phyloP scores from a whole-genome alignment of 1,140 invertebrate genomes.

The Ceratina australensis region DNA sequence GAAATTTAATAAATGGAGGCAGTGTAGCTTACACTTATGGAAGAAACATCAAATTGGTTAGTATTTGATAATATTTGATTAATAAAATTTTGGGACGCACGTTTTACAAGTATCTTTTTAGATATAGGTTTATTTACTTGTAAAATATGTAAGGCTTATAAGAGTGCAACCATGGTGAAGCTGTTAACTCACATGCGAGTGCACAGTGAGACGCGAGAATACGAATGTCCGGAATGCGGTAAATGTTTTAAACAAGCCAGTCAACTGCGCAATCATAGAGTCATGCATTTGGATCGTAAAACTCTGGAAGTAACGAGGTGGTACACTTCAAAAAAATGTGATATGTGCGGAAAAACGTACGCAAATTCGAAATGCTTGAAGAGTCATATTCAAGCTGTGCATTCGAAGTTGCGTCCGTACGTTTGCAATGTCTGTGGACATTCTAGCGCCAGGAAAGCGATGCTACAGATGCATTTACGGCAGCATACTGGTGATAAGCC shows the following conservation, averaged over 20 bases:
- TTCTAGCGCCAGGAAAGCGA: slow-evolving; percentile 84
- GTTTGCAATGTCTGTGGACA: slow-evolving; percentile 89
- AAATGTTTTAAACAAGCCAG: slow-evolving; percentile 84
- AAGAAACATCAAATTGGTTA: slow-evolving; percentile 81
- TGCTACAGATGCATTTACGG: slow-evolving; percentile 84
- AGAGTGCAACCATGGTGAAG: slow-evolving; percentile 79
- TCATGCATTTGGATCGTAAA: slow-evolving; percentile 80
- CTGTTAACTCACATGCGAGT: slow-evolving; percentile 82
- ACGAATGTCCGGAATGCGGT: slow-evolving; percentile 82
- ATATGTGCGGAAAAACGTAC: slow-evolving; percentile 85
- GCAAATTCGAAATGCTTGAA: slow-evolving; percentile 88
- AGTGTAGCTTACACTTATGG: slow-evolving; percentile 85
- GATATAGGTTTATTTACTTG: slow-evolving; percentile 85
- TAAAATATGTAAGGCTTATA: slow-evolving; percentile 82
- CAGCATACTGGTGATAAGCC: slow-evolving; percentile 89
- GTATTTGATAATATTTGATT: slow-evolving; percentile 17
- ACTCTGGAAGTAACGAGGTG: slow-evolving; percentile 75
- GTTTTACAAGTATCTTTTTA: slow-evolving; percentile 53
- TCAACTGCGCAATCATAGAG: slow-evolving; percentile 83
- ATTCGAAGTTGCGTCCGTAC: slow-evolving; percentile 88
- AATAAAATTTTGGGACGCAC: neutral
- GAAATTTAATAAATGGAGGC: slow-evolving; percentile 81
- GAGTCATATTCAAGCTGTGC: slow-evolving; percentile 88
- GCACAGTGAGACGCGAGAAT: slow-evolving; percentile 82
- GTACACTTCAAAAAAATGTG: slow-evolving; percentile 85